Evolutionary conservation across 2,888 invertebrate genomes (phyloP), one percentile per base, ranked within the genome.

Genomic region (Hetaerina titia): DNA sequence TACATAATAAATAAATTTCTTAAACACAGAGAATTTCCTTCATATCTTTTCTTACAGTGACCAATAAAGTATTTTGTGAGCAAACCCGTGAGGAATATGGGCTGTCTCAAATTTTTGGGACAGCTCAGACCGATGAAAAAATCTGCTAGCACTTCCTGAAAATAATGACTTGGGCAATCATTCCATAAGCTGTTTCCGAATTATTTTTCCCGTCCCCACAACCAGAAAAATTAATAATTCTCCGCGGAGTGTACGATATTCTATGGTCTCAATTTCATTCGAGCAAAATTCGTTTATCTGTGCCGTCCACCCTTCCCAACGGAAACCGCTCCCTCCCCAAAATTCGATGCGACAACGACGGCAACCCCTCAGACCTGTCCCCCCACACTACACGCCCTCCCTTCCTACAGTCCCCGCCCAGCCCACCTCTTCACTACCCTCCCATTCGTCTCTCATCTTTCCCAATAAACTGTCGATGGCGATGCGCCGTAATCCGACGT

Each of bases 401-500:
- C 63, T 58, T n/a, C 63, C 15, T 57, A 25, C 60, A 63, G 45
- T 69, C 92, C 56, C 90, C 25, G 9, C 57, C 19, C 25, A 13
- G 9, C 31, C 45, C 90, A 0, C 90, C 31, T 45, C 63, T 31
- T 64, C 90, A 19, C 5, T n/a, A n/a, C 19, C 45, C 45, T 8
- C 92, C 74, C 56, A 69, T 69, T 92, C 92, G 56, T 92, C 56
- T 92, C 92, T 92, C 92, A 74, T 92, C 69, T 92, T 92, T 69
- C 92, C 92, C 92, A 92, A 92, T 92, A 92, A 92, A 92, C 92
- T 92, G 92, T 69, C 92, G 90, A 90, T 69, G 64, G 31, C 64
- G 69, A 92, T 92, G 74, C 92, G 92, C 64, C 56, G 92, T 92
- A 92, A 92, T 92, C 92, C 92, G 92, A 92, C 69, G 92, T 69